A percentile compares a stretch with the other conserved stretches of the same genome.
These are phyloP conservation scores for Uria aalge DNA, from an alignment of 2,113 vertebrate genomes.

Conservation along the genomic window DNA sequence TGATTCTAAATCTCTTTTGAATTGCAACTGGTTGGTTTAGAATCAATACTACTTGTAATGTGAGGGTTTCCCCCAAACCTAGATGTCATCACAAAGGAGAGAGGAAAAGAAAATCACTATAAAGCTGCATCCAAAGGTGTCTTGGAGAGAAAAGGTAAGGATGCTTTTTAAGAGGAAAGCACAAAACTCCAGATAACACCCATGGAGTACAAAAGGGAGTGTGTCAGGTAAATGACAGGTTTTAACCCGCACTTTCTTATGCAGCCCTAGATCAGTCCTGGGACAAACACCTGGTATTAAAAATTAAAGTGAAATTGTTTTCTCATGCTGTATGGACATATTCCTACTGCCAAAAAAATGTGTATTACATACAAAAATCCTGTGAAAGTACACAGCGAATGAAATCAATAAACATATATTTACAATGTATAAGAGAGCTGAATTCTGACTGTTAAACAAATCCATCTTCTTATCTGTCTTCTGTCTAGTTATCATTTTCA, in stretches of 20 bases:
- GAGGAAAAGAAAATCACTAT: not conserved
- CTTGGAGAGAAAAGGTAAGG: not conserved
- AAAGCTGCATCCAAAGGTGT: not conserved
- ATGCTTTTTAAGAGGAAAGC: not conserved
- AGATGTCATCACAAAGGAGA: not conserved
- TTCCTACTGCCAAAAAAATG: not conserved
- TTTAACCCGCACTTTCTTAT: not conserved
- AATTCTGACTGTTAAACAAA: not conserved
- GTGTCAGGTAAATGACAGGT: not conserved
- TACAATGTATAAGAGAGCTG: not conserved
- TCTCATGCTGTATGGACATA: not conserved
- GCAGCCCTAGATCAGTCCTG: not conserved
- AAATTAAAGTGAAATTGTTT: not conserved
- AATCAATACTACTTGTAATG: not conserved
- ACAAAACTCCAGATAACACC: not conserved
- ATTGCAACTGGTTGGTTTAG: not conserved
- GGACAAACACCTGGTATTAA: accelerated
- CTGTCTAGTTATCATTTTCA: not conserved
- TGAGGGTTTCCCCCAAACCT: not conserved
- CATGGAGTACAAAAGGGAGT: not conserved
- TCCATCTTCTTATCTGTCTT: not conserved
- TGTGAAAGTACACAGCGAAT: not conserved
- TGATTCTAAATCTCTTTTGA: not conserved
- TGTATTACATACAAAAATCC: not conserved
- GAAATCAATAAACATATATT: not conserved